Evolutionary conservation across 2,113 vertebrate species (phyloP), one percentile per base, ranked within the genome.

Genomic region (Bos taurus): DNA sequence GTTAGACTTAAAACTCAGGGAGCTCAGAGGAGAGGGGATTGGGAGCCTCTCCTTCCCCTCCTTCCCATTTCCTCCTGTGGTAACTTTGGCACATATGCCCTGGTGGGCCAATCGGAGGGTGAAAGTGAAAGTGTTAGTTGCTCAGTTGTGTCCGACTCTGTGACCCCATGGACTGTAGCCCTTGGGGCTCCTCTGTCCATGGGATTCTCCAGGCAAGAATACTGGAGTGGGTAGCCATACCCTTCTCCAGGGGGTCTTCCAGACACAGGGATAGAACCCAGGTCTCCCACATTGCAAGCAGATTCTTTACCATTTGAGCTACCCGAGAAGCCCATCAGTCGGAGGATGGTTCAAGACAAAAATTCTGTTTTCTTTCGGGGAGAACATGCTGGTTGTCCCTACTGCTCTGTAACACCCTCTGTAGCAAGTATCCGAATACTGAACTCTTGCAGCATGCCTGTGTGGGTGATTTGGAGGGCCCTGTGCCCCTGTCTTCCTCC

Each of bases 31-130:
- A 28, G 19, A 26, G 25, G 59, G 25, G 54, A 25, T 6, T 1
- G 5, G 36, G n/a, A 28, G 23, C 40, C 26, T 59, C 26, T 43
- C 23, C 33, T 14, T 30, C 50, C n/a, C 16, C 8, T 21, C 7
- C 30, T 1, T 9, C 0, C 13, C 1, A 3, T 30, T 56, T 16
- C 14, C 57, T 48, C 26, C 11, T 1, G 0, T 46, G 19, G 6
- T 10, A 16, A 23, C n/a, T 64, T 60, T 10, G 46, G n/a, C 5
- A 17, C 54, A 57, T 78, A 10, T 8, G 48, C 30, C 11, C 1
- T 52, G 7, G 30, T 46, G 43, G 54, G 33, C 17, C 8, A 3
- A 9, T 33, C 3, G 33, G 52, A 60, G 9, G 43, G 36, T 4
- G 5, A 40, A 71, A 40, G 10, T 40, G n/a, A 40, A 74, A 40